Evolutionary conservation across 64 coral and sea anemone species (phyloP).

Genomic region (Stichodactyla mertensii): DNA sequence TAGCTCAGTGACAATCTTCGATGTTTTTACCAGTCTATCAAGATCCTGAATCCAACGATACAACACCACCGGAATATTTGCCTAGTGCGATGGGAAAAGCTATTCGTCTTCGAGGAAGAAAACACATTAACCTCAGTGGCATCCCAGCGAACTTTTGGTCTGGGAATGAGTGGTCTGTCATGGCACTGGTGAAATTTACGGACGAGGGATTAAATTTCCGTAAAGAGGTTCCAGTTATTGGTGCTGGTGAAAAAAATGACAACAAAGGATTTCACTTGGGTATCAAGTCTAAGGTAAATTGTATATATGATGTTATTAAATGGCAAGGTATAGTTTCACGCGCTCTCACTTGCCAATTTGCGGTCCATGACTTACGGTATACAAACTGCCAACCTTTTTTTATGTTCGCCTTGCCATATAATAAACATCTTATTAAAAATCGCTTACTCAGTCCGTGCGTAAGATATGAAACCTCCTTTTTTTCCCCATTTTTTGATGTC

Average conservation of each 20-base stretch:
- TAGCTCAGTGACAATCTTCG: neutral
- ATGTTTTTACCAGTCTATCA: neutral
- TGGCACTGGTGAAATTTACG: conserved; percentile 34
- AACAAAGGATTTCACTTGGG: conserved; percentile 40
- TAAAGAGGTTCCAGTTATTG: conserved; percentile 34
- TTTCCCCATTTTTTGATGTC: no score
- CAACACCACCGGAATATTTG: neutral
- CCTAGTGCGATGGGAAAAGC: conserved; percentile 34
- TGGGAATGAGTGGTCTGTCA: conserved; percentile 47
- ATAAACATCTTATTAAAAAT: no score
- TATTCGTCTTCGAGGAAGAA: conserved; percentile 10
- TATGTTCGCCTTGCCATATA: no score
- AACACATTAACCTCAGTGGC: conserved; percentile 40
- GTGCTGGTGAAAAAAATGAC: neutral
- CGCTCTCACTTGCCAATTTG: no score
- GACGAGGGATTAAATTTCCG: neutral
- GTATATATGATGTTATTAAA: no score
- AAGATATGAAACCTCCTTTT: no score
- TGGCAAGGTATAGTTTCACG: no score
- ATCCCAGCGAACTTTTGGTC: conserved; percentile 38
- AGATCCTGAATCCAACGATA: neutral
- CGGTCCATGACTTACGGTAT: no score
- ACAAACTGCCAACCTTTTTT: no score
- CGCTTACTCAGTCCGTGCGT: no score
- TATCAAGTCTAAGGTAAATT: conserved; percentile 14